A percentile compares a stretch with the other conserved stretches of the same genome.
Evolutionary conservation across 2,113 vertebrate genomes (phyloP).

Genomic region (Deroptyus accipitrinus): DNA sequence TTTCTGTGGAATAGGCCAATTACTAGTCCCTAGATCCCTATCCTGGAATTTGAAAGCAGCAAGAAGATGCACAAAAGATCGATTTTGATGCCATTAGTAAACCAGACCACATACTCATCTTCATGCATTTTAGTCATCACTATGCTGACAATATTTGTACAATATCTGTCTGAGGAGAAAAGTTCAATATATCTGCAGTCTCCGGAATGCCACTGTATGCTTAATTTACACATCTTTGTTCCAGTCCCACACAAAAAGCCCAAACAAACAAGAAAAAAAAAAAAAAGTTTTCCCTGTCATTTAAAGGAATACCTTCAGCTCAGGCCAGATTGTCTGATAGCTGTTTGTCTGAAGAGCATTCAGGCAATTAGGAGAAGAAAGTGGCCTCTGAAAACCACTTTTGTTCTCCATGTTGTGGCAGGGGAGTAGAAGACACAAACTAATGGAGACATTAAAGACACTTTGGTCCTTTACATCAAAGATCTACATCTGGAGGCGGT

Average conservation of each 20-base stretch:
- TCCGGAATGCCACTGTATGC: not conserved
- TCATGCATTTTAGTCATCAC: constrained; percentile 30
- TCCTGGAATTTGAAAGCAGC: constrained; percentile 2
- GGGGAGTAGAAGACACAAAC: not conserved
- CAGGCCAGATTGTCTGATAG: not conserved
- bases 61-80: constrained; percentile 37
- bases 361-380: not conserved
- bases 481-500: not conserved
- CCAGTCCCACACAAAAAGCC: not conserved
- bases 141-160: not conserved
- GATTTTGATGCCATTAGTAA: constrained; percentile 34
- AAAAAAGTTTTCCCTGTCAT: not conserved
- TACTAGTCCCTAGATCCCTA: constrained; percentile 11
- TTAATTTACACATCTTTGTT: not conserved
- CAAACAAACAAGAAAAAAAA: not conserved
- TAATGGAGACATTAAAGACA: not conserved
- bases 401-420: not conserved
- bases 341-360: not conserved
- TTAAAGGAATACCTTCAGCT: not conserved
- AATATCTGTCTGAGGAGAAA: not conserved
- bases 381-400: not conserved
- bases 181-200: not conserved
- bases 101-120: constrained; percentile 16
- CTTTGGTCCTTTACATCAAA: not conserved
- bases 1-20: constrained; percentile 16